Evolutionary conservation across 2,797 vertebrate genomes (phyloP).

Genomic region (Sciurus vulgaris): DNA sequence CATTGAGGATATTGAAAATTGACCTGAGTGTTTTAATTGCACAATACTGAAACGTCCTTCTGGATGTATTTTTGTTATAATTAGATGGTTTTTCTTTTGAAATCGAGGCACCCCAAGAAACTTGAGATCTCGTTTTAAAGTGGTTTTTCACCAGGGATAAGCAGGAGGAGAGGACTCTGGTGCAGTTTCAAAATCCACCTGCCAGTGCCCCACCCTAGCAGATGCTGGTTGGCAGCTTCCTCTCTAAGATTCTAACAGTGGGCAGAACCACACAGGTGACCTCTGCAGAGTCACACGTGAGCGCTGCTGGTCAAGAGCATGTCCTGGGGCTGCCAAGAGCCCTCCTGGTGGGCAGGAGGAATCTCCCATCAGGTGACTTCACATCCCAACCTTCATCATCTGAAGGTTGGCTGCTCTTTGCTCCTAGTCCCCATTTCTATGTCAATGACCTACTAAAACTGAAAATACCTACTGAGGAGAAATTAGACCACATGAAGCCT

Average conservation of each 20-base stretch:
- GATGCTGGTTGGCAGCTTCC: not conserved
- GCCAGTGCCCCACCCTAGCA: not conserved
- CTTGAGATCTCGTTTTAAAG: constrained; percentile 58
- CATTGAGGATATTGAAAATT: constrained; percentile 72
- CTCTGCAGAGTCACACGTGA: not conserved
- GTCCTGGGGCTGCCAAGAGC: not conserved
- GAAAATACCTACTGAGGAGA: not conserved
- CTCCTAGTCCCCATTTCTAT: not conserved
- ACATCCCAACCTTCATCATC: not conserved
- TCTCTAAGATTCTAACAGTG: not conserved
- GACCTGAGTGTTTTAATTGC: constrained; percentile 70
- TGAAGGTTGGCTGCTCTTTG: not conserved
- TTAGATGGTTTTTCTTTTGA: constrained; percentile 73
- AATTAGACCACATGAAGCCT: not conserved
- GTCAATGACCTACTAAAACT: not conserved
- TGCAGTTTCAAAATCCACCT: too few relatives aligned
- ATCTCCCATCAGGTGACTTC: not conserved
- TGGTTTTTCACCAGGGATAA: not conserved
- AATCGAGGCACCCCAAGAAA: constrained; percentile 60
- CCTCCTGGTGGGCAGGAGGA: not conserved
- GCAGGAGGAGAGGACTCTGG: not conserved
- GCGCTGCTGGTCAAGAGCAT: rapidly evolving
- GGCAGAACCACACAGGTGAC: not conserved
- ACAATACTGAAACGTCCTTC: constrained; percentile 68
- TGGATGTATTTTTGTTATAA: constrained; percentile 66